Percentiles rank a stretch among this genome's conserved stretches.
phyloP scores from a whole-genome alignment of 1,140 invertebrate genomes.

The Dinoponera quadriceps region DNA sequence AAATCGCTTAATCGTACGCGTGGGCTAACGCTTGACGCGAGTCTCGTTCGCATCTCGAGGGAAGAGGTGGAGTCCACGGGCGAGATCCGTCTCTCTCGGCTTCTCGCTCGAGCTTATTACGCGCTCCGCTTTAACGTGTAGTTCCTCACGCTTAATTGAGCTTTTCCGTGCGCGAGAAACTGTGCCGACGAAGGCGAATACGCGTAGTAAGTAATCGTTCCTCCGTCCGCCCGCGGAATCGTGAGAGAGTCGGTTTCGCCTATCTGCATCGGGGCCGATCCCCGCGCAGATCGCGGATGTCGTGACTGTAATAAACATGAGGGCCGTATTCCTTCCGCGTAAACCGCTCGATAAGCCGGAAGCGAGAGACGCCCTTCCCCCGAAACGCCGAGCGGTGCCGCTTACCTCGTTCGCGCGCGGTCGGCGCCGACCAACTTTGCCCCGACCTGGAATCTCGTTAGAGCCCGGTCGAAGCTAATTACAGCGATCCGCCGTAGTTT shows the following conservation, averaged over 20 bases:
- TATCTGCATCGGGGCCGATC: not conserved
- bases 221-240: not conserved
- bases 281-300: too few species aligned
- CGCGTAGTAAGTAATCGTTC: too few species aligned
- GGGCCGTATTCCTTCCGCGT: not conserved
- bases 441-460: constrained; percentile 17
- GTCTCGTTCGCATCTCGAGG: not conserved
- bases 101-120: not conserved
- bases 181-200: not conserved
- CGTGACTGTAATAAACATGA: too few species aligned
- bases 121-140: not conserved
- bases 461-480: constrained; percentile 27
- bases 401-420: not conserved
- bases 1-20: constrained; percentile 27
- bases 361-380: not conserved
- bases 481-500: not conserved
- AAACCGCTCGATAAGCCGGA: not conserved
- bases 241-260: not conserved
- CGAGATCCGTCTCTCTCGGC: not conserved
- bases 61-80: not conserved
- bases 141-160: not conserved
- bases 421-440: not conserved
- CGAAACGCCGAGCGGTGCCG: not conserved
- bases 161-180: not conserved
- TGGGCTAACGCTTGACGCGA: not conserved